Conservation (phyloP, 2,888 invertebrate species). For the Ennomos fuscantarius region DNA sequence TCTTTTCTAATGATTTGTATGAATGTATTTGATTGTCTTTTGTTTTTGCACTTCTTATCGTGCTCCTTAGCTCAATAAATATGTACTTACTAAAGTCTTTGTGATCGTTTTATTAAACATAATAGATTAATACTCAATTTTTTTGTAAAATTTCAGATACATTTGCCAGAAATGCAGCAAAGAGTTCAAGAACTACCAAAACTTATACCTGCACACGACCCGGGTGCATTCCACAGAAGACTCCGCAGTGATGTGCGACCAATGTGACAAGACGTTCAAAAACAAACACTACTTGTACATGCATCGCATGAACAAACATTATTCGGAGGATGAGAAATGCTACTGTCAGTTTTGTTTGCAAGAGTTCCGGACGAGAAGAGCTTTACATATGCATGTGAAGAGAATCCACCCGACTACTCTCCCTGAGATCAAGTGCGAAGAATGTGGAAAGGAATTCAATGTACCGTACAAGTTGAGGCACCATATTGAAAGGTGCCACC, state of each 20-base stretch:
- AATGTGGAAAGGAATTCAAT: slow-evolving; percentile 71
- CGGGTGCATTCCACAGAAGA: slow-evolving; percentile 76
- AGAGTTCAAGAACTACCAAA: slow-evolving; percentile 79
- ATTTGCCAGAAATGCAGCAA: slow-evolving; percentile 75
- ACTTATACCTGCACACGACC: slow-evolving; percentile 72
- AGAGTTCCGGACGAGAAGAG: slow-evolving; percentile 71
- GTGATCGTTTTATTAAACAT: too few species aligned
- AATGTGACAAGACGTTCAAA: slow-evolving; percentile 77
- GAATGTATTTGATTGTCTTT: too few species aligned
- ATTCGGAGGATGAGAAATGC: slow-evolving; percentile 75
- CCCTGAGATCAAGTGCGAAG: slow-evolving; percentile 72
- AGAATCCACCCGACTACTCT: slow-evolving; percentile 70
- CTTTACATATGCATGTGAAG: slow-evolving; percentile 75
- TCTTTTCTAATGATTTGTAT: too few species aligned
- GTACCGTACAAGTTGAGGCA: slow-evolving; percentile 75
- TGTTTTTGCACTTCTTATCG: too few species aligned
- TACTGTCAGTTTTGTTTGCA: slow-evolving; percentile 77
- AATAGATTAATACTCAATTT: too few species aligned
- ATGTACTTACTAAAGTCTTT: too few species aligned
- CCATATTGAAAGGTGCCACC: slow-evolving; percentile 69
- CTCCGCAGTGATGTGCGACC: slow-evolving; percentile 71
- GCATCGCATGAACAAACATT: slow-evolving; percentile 80
- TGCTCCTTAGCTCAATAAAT: too few species aligned
- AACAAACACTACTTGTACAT: slow-evolving; percentile 80
- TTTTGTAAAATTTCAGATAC: slow-evolving; percentile 42